Evolutionary conservation across 2,888 invertebrate genomes (phyloP), one percentile per base, ranked within the genome.

Genomic region (Caenorhabditis virilis): DNA sequence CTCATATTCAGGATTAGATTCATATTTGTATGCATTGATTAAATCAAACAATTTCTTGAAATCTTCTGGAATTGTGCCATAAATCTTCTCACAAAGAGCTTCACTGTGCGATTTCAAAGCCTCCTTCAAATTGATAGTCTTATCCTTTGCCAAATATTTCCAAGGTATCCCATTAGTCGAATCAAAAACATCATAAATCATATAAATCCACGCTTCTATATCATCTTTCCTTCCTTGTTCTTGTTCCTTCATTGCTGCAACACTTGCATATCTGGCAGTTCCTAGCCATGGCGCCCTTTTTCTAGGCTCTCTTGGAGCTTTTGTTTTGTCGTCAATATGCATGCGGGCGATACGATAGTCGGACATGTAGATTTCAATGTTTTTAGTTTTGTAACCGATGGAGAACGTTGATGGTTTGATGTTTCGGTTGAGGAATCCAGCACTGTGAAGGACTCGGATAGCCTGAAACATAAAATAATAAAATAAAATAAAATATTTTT

Each of bases 161-260:
- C 63, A 63, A 33, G 50, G 39, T n/a, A 63, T 20, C 2, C 54
- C 63, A 25, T 54, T 26, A 7, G 43, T 45, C 2, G 26, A 35
- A 49, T 63, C 63, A 22, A 50, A 26, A 22, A 63, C 1, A 16
- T 63, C 63, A 33, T 54, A 63, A 27, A 64, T 7, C 64, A 59
- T 64, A 23, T 64, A 64, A 13, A 64, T 51, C 64, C 64, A 64
- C 33, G 64, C 50, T 20, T 64, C 64, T 20, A 64, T 6, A 26
- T 64, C 64, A 38, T 64, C 64, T 13, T 42, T 39, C 16, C 64
- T 30, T 16, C 54, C 54, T 22, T 59, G 59, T 5, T 64, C 64
- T 16, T 30, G 20, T 5, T 43, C 42, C 15, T 30, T 41, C 15
- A 64, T 16, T 4, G 18, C 51, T 4, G 58, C 51, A n/a, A 58